Evolutionary conservation across 23 tunicate genomes (phyloP), one percentile per base, ranked within the genome.

Genomic region (Trididemnum miniatum): DNA sequence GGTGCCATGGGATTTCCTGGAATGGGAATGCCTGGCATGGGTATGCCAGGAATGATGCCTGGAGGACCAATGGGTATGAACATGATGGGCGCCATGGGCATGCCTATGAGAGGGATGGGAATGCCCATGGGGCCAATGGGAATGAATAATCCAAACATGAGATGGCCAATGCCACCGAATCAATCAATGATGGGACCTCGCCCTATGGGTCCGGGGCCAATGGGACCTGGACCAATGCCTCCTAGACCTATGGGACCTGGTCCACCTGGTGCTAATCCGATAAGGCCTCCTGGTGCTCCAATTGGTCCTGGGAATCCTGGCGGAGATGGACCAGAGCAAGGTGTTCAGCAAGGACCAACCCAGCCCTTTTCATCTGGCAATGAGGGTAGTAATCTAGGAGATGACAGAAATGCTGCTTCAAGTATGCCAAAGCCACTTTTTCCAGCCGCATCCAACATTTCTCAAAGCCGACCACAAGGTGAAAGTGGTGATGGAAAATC

Each of bases 81-180:
- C 25, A 85, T 88, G 82, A 81, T 82, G 51, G 72, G 72, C 25
- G 77, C 83, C 67, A 81, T 82, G 51, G 64, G 87, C 83, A 80
- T 80, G 65, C 76, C 90, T 27, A 80, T 86, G 89, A 87, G 85
- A 44, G 44, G 50, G 32, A 62, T 65, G 84, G 65, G 78, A 25
- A 77, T 77, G 82, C 84, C 84, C 0, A 86, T 86, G 90, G 84
- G 84, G 20, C 82, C 77, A 2, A 65, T 77, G 86, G 89, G 92
- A 0, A 80, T 74, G 85, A 66, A 26, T 50, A 60, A 65, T 0
- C 90, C 90, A 7, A 84, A 85, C 34, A 89, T 90, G 84, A 72
- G 92, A 35, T 92, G 97, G 97, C 97, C 97, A 40, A 89, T 89
- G 95, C 86, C 94, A 2, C n/a, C n/a, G n/a, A 89, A 89, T 54